Conservation (phyloP, 2,888 invertebrate species). For the Clanis bilineata region DNA sequence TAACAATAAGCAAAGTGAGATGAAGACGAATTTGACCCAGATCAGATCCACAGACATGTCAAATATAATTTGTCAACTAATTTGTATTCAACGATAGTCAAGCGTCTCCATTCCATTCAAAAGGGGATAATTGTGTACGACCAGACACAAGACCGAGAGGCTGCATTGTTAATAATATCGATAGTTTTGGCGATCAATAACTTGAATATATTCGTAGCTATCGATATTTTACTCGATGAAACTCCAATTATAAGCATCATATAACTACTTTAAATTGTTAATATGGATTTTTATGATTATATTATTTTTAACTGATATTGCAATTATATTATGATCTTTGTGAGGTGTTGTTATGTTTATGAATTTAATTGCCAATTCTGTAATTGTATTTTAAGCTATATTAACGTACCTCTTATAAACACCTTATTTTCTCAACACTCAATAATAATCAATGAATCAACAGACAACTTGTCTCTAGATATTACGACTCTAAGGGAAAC, state of each 20-base stretch:
- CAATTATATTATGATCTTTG: no score
- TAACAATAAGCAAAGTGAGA: not conserved
- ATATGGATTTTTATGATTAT: no score
- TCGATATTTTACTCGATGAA: no score
- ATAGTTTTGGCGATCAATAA: not conserved
- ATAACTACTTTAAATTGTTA: no score
- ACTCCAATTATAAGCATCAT: no score
- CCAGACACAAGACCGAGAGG: not conserved
- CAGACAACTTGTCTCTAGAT: not conserved
- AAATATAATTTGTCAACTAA: slow-evolving; percentile 38
- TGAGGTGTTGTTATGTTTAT: no score
- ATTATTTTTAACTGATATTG: no score
- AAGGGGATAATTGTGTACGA: not conserved
- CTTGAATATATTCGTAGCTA: no score
- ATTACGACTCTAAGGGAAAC: slow-evolving; percentile 51
- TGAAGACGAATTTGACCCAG: not conserved
- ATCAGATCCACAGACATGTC: slow-evolving; percentile 22
- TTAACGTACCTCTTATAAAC: no score
- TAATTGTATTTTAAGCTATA: no score
- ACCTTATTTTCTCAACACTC: no score
- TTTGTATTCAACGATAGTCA: slow-evolving; percentile 36
- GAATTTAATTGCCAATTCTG: no score
- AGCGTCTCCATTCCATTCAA: not conserved
- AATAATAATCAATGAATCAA: not conserved
- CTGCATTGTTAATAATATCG: not conserved